These are phyloP conservation scores for Clinocottus analis DNA, from an alignment of 2,113 vertebrate species.

Conservation along the genomic window DNA sequence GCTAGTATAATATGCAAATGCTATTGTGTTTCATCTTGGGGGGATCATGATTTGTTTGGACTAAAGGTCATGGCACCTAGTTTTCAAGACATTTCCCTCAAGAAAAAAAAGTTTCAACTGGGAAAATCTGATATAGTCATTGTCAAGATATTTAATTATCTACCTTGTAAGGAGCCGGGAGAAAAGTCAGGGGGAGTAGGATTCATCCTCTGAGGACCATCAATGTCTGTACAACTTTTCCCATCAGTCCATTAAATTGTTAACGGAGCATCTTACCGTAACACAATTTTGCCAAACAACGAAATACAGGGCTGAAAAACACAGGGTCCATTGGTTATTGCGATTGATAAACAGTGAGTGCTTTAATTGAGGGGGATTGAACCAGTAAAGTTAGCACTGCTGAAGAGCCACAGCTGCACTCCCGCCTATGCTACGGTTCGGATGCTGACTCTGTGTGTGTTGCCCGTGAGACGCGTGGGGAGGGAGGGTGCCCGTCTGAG, in stretches of 20 bases:
- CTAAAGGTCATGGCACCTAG: background rate
- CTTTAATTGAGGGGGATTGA: background rate
- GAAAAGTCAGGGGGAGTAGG: too few relatives aligned
- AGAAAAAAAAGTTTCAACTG: too few relatives aligned
- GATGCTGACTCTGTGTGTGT: slow-evolving; percentile 54
- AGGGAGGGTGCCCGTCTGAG: slow-evolving; percentile 57
- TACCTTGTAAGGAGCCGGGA: background rate
- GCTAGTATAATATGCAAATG: background rate
- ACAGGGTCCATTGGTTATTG: background rate
- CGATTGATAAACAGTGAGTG: background rate
- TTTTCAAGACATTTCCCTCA: background rate
- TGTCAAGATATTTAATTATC: too few relatives aligned
- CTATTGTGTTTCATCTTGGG: background rate
- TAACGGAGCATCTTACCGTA: too few relatives aligned
- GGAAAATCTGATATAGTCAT: background rate
- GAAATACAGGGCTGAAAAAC: background rate
- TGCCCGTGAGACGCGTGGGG: slow-evolving; percentile 10
- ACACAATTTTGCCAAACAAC: too few relatives aligned
- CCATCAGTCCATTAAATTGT: background rate
- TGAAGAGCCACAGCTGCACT: slow-evolving; percentile 46
- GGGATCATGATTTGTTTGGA: background rate
- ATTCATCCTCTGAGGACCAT: too few relatives aligned
- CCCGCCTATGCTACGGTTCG: slow-evolving; percentile 2
- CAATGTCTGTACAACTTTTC: background rate
- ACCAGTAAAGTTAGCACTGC: background rate